Conservation (phyloP, 1,140 invertebrate species). For the Magallana angulata region DNA sequence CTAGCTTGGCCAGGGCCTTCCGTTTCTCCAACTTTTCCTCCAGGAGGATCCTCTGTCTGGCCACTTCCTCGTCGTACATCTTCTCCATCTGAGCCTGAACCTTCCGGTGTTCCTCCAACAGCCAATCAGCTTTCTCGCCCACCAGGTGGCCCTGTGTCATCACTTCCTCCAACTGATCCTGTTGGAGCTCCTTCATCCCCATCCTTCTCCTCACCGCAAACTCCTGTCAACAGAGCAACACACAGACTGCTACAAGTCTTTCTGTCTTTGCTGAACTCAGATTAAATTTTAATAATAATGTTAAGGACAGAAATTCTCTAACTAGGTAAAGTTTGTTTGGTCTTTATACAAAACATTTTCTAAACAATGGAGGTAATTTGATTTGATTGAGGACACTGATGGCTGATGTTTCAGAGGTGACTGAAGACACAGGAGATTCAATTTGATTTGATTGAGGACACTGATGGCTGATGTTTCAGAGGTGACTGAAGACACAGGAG, state of each 20-base stretch:
- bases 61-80: constrained; percentile 77
- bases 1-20: constrained; percentile 68
- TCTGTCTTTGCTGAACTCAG: constrained; percentile 59
- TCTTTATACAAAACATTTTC: too few relatives aligned
- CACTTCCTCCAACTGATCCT: constrained; percentile 66
- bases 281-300: too few relatives aligned
- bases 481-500: too few relatives aligned
- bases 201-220: constrained; percentile 74
- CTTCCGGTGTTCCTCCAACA: constrained; percentile 73
- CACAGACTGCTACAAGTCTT: too few relatives aligned
- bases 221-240: constrained; percentile 65
- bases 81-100: constrained; percentile 73
- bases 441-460: too few relatives aligned
- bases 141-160: constrained; percentile 65
- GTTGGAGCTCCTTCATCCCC: constrained; percentile 73
- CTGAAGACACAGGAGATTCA: too few relatives aligned
- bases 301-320: too few relatives aligned
- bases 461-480: too few relatives aligned
- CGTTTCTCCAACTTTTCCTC: constrained; percentile 77
- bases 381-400: too few relatives aligned
- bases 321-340: too few relatives aligned
- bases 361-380: too few relatives aligned
- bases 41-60: constrained; percentile 73
- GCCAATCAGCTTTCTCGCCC: constrained; percentile 75
- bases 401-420: too few relatives aligned